Conservation (phyloP, 2,113 vertebrate genomes). For the Gila orcuttii region DNA sequence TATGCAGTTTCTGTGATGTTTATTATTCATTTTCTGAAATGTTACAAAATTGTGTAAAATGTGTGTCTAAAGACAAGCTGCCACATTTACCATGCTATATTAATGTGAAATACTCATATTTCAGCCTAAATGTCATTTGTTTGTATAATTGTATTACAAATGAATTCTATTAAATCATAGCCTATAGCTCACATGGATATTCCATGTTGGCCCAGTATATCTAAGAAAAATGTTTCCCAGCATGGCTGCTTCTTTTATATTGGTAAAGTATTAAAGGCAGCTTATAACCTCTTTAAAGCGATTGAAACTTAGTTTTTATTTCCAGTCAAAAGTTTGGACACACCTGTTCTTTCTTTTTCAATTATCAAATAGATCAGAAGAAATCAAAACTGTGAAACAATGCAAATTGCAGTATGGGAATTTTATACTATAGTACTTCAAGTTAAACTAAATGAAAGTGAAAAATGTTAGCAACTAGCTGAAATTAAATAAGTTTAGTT, state of each 20-base stretch:
- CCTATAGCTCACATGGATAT: background rate
- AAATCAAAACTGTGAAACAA: background rate
- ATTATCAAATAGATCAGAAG: background rate
- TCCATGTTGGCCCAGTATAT: background rate
- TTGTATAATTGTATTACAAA: background rate
- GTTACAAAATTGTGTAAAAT: constrained; percentile 17
- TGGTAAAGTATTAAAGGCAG: background rate
- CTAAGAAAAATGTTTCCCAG: background rate
- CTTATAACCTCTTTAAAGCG: background rate
- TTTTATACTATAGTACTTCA: too few relatives aligned
- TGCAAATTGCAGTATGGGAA: background rate
- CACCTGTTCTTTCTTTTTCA: background rate
- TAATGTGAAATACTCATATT: background rate
- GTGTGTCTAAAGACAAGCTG: constrained; percentile 40
- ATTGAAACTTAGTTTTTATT: background rate
- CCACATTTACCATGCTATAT: background rate
- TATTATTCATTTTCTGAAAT: constrained; percentile 55
- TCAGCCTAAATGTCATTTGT: background rate
- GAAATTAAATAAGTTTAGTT: too few relatives aligned
- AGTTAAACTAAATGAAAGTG: too few relatives aligned
- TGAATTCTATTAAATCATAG: background rate
- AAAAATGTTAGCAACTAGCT: too few relatives aligned
- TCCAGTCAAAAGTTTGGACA: constrained; percentile 2
- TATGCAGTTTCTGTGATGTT: constrained; percentile 82
- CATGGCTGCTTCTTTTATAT: background rate